Conservation (phyloP, 2,113 vertebrate genomes). For the Cyprinodon brontotheroides region DNA sequence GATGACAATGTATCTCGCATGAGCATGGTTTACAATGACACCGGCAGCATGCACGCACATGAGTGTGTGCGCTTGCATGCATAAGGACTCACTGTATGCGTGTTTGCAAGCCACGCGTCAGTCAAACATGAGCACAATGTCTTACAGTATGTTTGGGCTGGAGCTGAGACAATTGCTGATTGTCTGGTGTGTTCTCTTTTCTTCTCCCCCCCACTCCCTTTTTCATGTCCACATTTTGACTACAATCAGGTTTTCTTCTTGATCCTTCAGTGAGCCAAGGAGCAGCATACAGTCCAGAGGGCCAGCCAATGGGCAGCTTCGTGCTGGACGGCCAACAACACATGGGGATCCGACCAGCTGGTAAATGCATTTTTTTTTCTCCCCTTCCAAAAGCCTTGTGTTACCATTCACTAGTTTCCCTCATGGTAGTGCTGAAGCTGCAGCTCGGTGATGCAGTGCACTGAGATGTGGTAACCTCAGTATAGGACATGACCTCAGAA, state of each 20-base stretch:
- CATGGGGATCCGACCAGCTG: slow-evolving; percentile 99
- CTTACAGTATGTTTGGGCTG: slow-evolving; percentile 86
- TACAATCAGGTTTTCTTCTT: slow-evolving; percentile 99
- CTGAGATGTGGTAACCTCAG: slow-evolving; percentile 38
- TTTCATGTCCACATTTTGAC: slow-evolving; percentile 99
- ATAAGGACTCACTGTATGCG: slow-evolving; percentile 61
- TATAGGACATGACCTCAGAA: slow-evolving; percentile 16
- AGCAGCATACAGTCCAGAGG: slow-evolving; percentile 99
- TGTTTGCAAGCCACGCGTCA: slow-evolving; percentile 71
- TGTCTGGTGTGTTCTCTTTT: slow-evolving; percentile 96
- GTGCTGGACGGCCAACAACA: slow-evolving; percentile 99
- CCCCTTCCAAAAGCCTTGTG: slow-evolving; percentile 50
- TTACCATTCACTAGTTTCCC: slow-evolving; percentile 39
- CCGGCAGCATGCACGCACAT: slow-evolving; percentile 16
- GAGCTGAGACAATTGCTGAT: slow-evolving; percentile 97
- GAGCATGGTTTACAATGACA: slow-evolving; percentile 63
- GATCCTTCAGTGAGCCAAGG: slow-evolving; percentile 99
- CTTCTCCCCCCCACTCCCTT: slow-evolving; percentile 82
- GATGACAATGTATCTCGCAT: slow-evolving; percentile 66
- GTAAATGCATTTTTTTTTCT: slow-evolving; percentile 76
- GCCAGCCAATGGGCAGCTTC: slow-evolving; percentile 99
- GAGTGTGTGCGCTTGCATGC: slow-evolving; percentile 46
- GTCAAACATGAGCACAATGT: slow-evolving; percentile 81
- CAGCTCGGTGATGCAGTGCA: slow-evolving; percentile 35
- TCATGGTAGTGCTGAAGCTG: slow-evolving; percentile 11